A percentile compares a stretch with the other conserved stretches of the same genome.
Evolutionary conservation across 1,140 invertebrate species (phyloP).

Genomic region (Lanistes nyassanus): DNA sequence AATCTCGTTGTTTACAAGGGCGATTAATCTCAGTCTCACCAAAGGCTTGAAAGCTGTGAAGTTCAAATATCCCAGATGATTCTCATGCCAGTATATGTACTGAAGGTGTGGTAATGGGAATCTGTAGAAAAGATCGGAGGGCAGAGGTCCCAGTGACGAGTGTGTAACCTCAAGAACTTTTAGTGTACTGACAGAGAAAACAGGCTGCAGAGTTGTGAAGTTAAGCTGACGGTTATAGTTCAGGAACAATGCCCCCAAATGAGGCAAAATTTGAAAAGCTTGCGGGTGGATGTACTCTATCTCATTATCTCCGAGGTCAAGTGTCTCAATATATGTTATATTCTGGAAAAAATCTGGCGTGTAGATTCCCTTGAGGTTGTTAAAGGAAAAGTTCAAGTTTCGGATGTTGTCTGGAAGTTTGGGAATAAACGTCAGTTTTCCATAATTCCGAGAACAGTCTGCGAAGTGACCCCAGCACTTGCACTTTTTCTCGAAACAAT

Average conservation of each 20-base stretch:
- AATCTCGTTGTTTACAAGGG: not conserved
- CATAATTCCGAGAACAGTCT: not conserved
- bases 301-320: not conserved
- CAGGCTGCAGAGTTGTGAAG: not conserved
- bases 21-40: not conserved
- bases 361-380: not conserved
- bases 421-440: not conserved
- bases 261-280: not conserved
- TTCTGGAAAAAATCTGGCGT: not conserved
- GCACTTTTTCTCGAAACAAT: conserved; percentile 2
- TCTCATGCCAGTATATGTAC: not conserved
- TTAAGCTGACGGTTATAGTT: not conserved
- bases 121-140: not conserved
- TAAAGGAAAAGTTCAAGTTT: not conserved
- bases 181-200: not conserved
- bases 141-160: not conserved
- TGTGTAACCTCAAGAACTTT: not conserved
- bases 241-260: not conserved
- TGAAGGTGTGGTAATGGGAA: not conserved
- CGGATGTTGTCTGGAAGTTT: not conserved
- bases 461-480: not conserved
- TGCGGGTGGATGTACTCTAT: not conserved
- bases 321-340: not conserved
- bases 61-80: not conserved
- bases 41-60: not conserved